phyloP scores from a whole-genome alignment of 2,797 vertebrate genomes.

The Kryptolebias ocellatus region DNA sequence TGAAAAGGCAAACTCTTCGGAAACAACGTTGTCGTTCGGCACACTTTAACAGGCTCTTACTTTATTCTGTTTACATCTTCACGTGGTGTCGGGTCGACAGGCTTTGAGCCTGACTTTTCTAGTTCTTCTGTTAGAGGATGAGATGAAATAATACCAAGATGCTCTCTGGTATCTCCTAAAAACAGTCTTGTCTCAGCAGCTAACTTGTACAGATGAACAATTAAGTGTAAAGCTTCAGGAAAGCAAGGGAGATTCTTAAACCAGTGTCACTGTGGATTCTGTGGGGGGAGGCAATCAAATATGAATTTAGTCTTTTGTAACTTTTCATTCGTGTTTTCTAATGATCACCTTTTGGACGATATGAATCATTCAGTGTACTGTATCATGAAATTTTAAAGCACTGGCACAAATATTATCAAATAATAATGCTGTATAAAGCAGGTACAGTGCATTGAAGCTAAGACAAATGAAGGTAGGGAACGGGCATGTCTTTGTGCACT shows the following conservation, averaged over 20 bases:
- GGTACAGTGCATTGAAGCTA: neutral
- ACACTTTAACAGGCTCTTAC: constrained; percentile 10
- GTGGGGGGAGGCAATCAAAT: constrained; percentile 17
- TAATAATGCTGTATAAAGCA: constrained; percentile 5
- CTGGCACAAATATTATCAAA: constrained; percentile 27
- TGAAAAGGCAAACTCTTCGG: constrained; percentile 60
- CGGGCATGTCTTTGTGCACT: constrained; percentile 6
- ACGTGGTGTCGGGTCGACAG: constrained; percentile 25
- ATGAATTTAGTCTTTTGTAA: constrained; percentile 33
- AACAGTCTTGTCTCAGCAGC: constrained; percentile 20
- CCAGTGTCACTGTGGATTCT: constrained; percentile 51
- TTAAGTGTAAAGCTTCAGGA: constrained; percentile 38
- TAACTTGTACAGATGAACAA: constrained; percentile 34
- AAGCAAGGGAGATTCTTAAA: constrained; percentile 51
- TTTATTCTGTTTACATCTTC: constrained; percentile 17
- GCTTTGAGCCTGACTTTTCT: constrained; percentile 10
- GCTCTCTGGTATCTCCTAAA: constrained; percentile 17
- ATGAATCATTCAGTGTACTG: constrained; percentile 56
- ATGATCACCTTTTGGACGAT: constrained; percentile 55
- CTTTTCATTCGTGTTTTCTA: constrained; percentile 24
- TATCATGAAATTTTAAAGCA: constrained; percentile 51
- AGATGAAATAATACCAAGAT: constrained; percentile 20
- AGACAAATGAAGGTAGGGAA: constrained; percentile 4
- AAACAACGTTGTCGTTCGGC: neutral
- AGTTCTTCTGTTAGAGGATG: constrained; percentile 17